phyloP scores from a whole-genome alignment of 2,113 vertebrate genomes.

The Labeo catla region DNA sequence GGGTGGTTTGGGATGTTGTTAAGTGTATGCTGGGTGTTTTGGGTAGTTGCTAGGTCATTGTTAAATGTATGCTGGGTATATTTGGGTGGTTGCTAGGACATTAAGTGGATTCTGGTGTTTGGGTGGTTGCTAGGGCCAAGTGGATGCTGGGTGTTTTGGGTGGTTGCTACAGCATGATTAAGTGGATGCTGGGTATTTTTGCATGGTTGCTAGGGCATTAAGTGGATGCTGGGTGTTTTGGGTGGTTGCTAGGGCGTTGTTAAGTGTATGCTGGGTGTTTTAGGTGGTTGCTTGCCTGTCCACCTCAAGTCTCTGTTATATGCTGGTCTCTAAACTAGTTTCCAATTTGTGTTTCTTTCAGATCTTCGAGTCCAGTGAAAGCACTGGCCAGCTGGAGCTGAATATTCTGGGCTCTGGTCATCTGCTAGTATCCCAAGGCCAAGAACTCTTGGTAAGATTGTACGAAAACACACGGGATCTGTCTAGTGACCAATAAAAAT shows the following conservation, averaged over 20 bases:
- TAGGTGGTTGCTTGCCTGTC: neutral
- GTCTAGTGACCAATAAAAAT: neutral
- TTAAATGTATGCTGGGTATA: neutral
- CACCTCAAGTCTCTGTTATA: neutral
- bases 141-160: neutral
- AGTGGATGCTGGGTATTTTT: neutral
- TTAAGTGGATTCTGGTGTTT: neutral
- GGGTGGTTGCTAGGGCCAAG: neutral
- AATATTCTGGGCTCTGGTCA: slow-evolving; percentile 84
- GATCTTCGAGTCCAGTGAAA: slow-evolving; percentile 80
- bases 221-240: neutral
- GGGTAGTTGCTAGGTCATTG: neutral
- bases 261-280: neutral
- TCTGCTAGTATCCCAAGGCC: slow-evolving; percentile 84
- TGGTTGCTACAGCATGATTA: neutral
- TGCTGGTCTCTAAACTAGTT: neutral
- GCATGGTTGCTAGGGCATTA: neutral
- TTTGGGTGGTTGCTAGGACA: neutral
- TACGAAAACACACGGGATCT: neutral
- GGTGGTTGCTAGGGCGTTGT: neutral
- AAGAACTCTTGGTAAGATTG: slow-evolving; percentile 83
- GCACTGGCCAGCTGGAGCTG: slow-evolving; percentile 76
- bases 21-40: neutral
- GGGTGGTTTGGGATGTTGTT: neutral
- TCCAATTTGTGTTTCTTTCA: slow-evolving; percentile 58